Percentiles rank a stretch among this genome's conserved stretches.
These are phyloP conservation scores for Tamias sibiricus DNA, from an alignment of 2,113 vertebrate species.

Conservation along the genomic window DNA sequence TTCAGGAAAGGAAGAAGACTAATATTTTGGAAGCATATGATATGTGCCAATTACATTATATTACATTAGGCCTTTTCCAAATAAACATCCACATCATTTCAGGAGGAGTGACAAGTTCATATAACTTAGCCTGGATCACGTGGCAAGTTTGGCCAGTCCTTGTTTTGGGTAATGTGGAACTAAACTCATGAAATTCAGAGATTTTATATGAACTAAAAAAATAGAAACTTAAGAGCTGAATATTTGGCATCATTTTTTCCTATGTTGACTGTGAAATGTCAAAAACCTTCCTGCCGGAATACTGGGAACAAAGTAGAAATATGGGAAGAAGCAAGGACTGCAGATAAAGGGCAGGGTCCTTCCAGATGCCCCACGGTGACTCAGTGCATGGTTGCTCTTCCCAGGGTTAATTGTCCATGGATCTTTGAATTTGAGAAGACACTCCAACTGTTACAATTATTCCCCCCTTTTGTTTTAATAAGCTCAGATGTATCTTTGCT, in stretches of 20 bases:
- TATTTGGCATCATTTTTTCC: neutral
- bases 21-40: neutral
- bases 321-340: neutral
- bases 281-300: neutral
- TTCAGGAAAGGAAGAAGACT: neutral
- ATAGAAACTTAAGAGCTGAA: neutral
- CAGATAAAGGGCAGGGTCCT: neutral
- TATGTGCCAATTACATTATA: neutral
- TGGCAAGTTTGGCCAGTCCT: neutral
- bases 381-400: neutral
- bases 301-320: neutral
- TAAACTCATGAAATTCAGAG: neutral
- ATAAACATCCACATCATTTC: neutral
- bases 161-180: neutral
- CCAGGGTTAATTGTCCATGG: neutral
- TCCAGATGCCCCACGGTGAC: rapidly evolving
- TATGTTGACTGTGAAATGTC: neutral
- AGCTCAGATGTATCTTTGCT: neutral
- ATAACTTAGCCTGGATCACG: neutral
- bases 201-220: neutral
- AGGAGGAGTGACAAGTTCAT: neutral
- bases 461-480: neutral
- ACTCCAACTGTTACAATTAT: neutral
- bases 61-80: neutral
- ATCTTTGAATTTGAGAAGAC: neutral